phyloP scores from a whole-genome alignment of 2,888 invertebrate genomes.

The Tetheella fluctuosa region DNA sequence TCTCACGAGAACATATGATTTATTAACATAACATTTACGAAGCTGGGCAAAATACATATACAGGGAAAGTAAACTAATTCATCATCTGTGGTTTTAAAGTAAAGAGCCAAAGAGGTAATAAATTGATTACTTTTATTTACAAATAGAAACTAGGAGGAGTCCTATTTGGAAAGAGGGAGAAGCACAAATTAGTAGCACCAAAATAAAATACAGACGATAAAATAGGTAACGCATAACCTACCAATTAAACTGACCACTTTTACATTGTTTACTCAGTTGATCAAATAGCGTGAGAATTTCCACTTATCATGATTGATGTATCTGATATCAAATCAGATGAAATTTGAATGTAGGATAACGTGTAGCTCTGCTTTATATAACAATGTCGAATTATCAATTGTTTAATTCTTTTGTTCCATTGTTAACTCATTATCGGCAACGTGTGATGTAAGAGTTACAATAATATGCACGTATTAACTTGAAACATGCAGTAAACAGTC shows the following conservation, averaged over 20 bases:
- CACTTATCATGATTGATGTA: slow-evolving; percentile 7
- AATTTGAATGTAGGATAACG: neutral
- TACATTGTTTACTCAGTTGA: neutral
- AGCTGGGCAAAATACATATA: neutral
- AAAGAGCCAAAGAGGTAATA: neutral
- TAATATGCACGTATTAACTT: neutral
- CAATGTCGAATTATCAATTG: slow-evolving; percentile 19
- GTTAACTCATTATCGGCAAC: slow-evolving; percentile 25
- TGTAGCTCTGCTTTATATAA: slow-evolving; percentile 22
- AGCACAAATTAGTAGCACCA: neutral
- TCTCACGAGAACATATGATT: slow-evolving; percentile 4
- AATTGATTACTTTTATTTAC: too few species aligned
- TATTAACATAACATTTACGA: neutral
- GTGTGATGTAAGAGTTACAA: neutral
- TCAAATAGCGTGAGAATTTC: neutral
- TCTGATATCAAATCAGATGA: neutral
- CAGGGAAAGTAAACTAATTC: neutral
- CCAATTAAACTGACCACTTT: neutral
- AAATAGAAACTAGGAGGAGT: neutral
- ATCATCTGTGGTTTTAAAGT: neutral
- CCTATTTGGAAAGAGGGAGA: neutral
- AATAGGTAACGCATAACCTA: neutral
- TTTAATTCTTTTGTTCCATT: slow-evolving; percentile 50
- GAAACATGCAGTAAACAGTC: neutral
- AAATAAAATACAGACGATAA: neutral